Conservation (phyloP, 2,888 invertebrate species). For the Tupiocoris notatus region DNA sequence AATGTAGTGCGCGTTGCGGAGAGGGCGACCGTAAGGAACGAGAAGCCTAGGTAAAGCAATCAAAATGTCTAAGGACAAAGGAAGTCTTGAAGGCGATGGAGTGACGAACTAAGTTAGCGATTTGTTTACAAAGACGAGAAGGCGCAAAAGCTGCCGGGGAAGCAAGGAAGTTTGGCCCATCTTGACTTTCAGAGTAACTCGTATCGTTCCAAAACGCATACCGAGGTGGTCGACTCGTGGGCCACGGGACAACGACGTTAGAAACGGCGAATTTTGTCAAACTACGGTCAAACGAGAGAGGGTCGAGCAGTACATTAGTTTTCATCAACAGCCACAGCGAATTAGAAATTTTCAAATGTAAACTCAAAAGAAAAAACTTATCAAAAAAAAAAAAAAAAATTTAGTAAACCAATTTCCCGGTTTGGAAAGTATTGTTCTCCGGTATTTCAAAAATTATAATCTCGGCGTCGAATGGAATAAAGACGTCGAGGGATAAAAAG, state of each 20-base stretch:
- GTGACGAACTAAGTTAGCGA: conserved; percentile 43
- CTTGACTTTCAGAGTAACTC: conserved; percentile 31
- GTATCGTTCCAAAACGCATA: conserved; percentile 17
- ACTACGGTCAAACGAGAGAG: not conserved
- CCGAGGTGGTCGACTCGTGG: not conserved
- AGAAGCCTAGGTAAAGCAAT: conserved; percentile 38
- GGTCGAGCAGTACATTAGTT: too few relatives aligned
- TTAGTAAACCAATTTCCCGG: too few relatives aligned
- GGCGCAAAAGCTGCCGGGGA: conserved; percentile 11
- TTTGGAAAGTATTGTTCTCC: too few relatives aligned
- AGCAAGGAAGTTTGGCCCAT: not conserved
- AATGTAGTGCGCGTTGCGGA: conserved; percentile 1
- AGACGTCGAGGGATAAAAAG: not conserved
- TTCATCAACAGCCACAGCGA: too few relatives aligned
- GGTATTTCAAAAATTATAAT: too few relatives aligned
- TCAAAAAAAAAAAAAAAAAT: too few relatives aligned
- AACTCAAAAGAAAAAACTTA: too few relatives aligned
- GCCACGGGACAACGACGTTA: not conserved
- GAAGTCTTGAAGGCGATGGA: conserved; percentile 41
- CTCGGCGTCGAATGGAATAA: not conserved
- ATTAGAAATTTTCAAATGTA: too few relatives aligned
- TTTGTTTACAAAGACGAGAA: conserved; percentile 42
- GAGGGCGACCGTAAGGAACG: not conserved
- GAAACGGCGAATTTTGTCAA: not conserved
- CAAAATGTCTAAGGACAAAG: conserved; percentile 42